Evolutionary conservation across 2,113 vertebrate species (phyloP), one percentile per base, ranked within the genome.

Genomic region (Syrrhaptes paradoxus): DNA sequence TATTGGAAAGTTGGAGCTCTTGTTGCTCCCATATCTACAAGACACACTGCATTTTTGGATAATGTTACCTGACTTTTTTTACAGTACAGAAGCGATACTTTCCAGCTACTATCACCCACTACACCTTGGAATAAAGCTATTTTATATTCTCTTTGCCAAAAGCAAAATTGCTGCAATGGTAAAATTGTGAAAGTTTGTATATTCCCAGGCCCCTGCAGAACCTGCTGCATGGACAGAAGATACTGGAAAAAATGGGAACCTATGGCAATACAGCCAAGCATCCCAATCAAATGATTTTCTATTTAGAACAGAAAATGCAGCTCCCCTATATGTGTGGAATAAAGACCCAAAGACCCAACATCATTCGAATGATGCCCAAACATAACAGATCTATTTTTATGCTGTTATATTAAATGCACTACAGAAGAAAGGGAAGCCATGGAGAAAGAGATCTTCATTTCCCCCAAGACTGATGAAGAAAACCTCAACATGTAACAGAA

Each of bases 401-500:
- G 48, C 74, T 85, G 24, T 54, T 84, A 54, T 54, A 25, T 63
- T 71, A 84, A 71, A 28, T 7, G 43, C 4, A 61, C 4, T 12
- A 65, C 4, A 17, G 57, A 75, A 78, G 6, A 61, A 71, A 77
- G 18, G 22, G 29, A 72, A 78, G 32, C 8, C 83, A 79, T 29
- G 13, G 38, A 55, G 29, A 75, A 90, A 38, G 17, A 67, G 19
- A 62, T 7, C 25, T 29, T 74, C 6, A 38, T 74, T 71, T 67
- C 16, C 9, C 31, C 25, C 46, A 36, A 54, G 48, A 71, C 5
- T 78, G 26, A 9, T 63, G 58, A 81, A 89, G 68, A 76, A 76
- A 74, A 26, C 6, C 11, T 8, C 19, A 57, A 19, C 16, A 36
- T 0, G 0, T 51, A 72, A 78, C 8, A 85, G 45, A 86, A 1